A percentile compares a stretch with the other conserved stretches of the same genome.
Conservation (phyloP, 2,888 invertebrate species). For the Diarsia dahlii region DNA sequence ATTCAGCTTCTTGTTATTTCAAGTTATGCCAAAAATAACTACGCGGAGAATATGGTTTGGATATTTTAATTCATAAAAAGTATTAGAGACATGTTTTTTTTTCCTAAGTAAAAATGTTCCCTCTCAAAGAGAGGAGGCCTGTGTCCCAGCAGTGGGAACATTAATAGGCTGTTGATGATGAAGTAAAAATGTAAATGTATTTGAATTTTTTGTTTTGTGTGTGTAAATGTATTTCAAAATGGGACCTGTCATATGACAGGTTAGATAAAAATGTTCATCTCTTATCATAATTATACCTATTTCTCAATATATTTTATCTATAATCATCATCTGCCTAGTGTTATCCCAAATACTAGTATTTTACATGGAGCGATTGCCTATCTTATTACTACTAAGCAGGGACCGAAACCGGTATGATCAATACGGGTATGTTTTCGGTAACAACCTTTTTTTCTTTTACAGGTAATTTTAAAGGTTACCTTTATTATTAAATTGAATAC, state of each 20-base stretch:
- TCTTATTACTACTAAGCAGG: not conserved
- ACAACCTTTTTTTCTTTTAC: too few species aligned
- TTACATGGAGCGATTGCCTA: too few species aligned
- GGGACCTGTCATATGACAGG: not conserved
- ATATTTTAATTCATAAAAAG: not conserved
- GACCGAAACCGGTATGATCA: too few species aligned
- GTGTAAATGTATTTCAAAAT: not conserved
- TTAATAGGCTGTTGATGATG: too few species aligned
- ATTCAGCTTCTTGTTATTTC: constrained; percentile 61
- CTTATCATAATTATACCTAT: not conserved
- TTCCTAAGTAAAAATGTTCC: not conserved
- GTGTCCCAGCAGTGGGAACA: too few species aligned
- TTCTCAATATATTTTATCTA: not conserved
- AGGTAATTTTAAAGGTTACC: too few species aligned
- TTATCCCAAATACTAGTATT: too few species aligned
- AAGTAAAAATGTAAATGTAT: not conserved
- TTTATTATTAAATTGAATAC: too few species aligned
- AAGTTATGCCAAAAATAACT: constrained; percentile 54
- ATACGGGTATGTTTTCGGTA: too few species aligned
- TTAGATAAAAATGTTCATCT: not conserved
- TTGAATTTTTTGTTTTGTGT: not conserved
- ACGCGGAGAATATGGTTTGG: not conserved
- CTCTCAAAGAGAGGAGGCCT: too few species aligned
- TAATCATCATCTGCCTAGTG: not conserved
- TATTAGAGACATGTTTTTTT: not conserved